Percentiles rank a stretch among this genome's conserved stretches.
Conservation (phyloP, 1,140 invertebrate species). For the Acromyrmex echinatior region DNA sequence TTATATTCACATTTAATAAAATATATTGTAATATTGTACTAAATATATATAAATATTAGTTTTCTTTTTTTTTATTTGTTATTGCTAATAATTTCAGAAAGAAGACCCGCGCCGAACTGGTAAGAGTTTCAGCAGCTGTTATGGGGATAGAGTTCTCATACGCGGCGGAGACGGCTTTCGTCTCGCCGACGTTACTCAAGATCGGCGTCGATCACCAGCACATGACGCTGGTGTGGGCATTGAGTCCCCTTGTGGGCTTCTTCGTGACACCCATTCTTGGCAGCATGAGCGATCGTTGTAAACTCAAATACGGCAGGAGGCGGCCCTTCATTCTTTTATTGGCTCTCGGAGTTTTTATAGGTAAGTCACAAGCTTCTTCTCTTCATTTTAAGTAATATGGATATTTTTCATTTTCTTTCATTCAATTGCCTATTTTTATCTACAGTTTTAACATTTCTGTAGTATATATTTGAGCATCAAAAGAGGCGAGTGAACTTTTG, state of each 20-base stretch:
- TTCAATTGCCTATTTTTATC: neutral
- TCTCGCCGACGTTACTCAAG: slow-evolving; percentile 97
- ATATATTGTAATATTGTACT: neutral
- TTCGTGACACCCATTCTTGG: slow-evolving; percentile 97
- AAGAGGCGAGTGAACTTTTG: neutral
- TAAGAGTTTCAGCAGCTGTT: slow-evolving; percentile 96
- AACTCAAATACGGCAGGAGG: slow-evolving; percentile 92
- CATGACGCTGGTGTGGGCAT: slow-evolving; percentile 98
- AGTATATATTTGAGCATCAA: neutral
- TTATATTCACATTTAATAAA: neutral
- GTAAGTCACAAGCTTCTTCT: slow-evolving; percentile 85
- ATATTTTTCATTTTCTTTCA: neutral
- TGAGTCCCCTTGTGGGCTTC: slow-evolving; percentile 96
- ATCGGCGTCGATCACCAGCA: slow-evolving; percentile 96
- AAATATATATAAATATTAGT: neutral
- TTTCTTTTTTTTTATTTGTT: neutral
- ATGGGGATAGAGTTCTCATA: slow-evolving; percentile 99
- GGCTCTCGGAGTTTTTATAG: slow-evolving; percentile 95
- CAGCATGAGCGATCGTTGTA: slow-evolving; percentile 96
- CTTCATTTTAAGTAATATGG: neutral
- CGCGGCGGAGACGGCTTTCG: slow-evolving; percentile 98
- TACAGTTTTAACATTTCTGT: neutral
- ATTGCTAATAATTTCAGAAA: slow-evolving; percentile 82
- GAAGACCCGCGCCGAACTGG: slow-evolving; percentile 94
- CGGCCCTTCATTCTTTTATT: slow-evolving; percentile 96